phyloP scores from a whole-genome alignment of 1,140 invertebrate genomes.

The Drosophila kurseongensis region DNA sequence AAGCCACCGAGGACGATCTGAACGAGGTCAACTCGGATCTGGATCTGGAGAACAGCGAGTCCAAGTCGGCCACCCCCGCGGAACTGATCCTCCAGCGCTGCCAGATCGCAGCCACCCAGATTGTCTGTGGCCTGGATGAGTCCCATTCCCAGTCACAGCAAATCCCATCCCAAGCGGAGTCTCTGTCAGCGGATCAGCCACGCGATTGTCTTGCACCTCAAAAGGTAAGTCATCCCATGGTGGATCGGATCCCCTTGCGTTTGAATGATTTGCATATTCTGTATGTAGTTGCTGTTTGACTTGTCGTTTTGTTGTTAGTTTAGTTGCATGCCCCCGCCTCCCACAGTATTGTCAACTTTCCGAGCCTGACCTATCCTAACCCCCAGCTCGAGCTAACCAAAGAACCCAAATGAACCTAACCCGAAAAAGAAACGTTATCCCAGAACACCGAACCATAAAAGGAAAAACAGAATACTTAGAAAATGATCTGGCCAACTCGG shows the following conservation, averaged over 20 bases:
- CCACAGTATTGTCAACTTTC: slow-evolving; percentile 72
- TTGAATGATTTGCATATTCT: slow-evolving; percentile 35
- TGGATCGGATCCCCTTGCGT: not conserved
- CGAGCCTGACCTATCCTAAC: slow-evolving; percentile 39
- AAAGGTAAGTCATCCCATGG: slow-evolving; percentile 62
- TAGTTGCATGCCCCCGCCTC: slow-evolving; percentile 43
- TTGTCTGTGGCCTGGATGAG: slow-evolving; percentile 35
- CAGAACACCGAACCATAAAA: slow-evolving; percentile 15
- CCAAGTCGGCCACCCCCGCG: slow-evolving; percentile 29
- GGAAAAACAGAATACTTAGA: slow-evolving; percentile 32
- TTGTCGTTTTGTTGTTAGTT: slow-evolving; percentile 28
- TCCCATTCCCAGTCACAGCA: not conserved
- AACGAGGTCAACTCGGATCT: slow-evolving; percentile 78
- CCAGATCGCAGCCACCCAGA: slow-evolving; percentile 58
- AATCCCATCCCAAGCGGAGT: slow-evolving; percentile 16
- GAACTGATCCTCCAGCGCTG: slow-evolving; percentile 58
- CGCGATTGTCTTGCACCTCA: slow-evolving; percentile 81
- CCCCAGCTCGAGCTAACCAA: slow-evolving; percentile 31
- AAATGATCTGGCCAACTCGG: slow-evolving; percentile 26
- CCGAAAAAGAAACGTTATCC: slow-evolving; percentile 13
- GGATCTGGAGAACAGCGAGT: slow-evolving; percentile 57
- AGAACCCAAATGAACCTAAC: slow-evolving; percentile 20
- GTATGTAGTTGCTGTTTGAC: slow-evolving; percentile 45
- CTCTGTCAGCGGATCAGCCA: slow-evolving; percentile 59
- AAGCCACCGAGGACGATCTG: slow-evolving; percentile 80